Evolutionary conservation across 2,888 invertebrate species (phyloP), one percentile per base, ranked within the genome.

Genomic region (Mythimna ferrago): DNA sequence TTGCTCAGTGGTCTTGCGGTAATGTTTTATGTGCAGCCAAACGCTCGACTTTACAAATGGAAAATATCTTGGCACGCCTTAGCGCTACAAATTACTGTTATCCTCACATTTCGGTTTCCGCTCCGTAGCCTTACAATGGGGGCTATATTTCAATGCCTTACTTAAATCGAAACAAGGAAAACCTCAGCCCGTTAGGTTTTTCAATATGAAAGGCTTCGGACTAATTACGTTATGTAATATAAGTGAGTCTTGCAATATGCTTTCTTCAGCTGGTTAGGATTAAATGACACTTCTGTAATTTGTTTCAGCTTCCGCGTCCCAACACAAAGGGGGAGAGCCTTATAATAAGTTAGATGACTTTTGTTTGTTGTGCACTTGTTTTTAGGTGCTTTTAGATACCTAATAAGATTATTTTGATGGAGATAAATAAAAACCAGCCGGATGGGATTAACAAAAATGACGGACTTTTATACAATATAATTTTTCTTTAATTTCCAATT

Each of bases 41-140:
- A 66, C 19, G 71, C 56, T 61, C 32, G n/a, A 61, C 14, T 78
- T 53, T 66, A 60, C 51, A 80, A 78, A 72, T 73, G 70, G 73
- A 76, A 79, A 86, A 85, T 84, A 78, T 80, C 78, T 87, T 85
- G 81, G 81, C 74, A 62, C 73, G 72, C 54, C 48, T 81, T 73
- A 70, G 67, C 21, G 70, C 53, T 73, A 78, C 78, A 77, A 83
- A 77, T 80, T 82, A 79, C 68, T 66, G 58, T 67, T 78, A 74
- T 69, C 61, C 67, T 61, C n/a, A 76, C 72, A 69, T 68, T 80
- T 80, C 32, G 51, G 32, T 64, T 75, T 68, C 38, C 32, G 44
- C 66, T 65, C 69, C 21, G 44, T 14, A 71, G 54, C 62, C 41
- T 56, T 58, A 14, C 48, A 32, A 77, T 53, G 44, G 41, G 19